phyloP scores from a whole-genome alignment of 2,797 vertebrate species.

The Poecile montanus region DNA sequence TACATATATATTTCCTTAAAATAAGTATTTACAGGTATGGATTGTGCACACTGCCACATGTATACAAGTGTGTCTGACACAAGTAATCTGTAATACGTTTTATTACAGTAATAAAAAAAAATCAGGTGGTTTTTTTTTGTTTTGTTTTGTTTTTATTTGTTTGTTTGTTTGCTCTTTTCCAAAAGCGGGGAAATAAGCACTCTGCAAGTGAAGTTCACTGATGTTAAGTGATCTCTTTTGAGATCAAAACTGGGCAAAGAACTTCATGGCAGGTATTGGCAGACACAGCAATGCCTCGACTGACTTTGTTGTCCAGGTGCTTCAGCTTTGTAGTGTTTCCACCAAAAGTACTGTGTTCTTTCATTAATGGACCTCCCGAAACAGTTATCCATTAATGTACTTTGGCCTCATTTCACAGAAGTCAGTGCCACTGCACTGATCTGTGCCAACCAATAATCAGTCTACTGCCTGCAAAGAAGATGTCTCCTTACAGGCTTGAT shows the following conservation, averaged over 20 bases:
- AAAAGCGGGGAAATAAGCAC: background rate
- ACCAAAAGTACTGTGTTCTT: background rate
- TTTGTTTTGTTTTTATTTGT: too few species aligned
- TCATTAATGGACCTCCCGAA: background rate
- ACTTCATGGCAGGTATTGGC: background rate
- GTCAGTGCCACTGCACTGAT: background rate
- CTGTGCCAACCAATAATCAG: rapidly evolving
- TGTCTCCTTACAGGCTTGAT: background rate
- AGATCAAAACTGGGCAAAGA: background rate
- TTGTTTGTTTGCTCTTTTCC: background rate
- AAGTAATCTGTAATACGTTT: background rate
- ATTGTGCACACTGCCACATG: background rate
- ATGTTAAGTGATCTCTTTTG: background rate
- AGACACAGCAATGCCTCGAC: background rate
- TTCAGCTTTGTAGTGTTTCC: background rate
- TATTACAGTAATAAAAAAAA: background rate
- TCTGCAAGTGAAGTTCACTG: background rate
- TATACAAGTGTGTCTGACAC: background rate
- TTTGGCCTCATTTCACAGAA: background rate
- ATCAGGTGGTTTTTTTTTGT: too few species aligned
- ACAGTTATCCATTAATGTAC: background rate
- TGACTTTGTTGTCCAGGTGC: background rate
- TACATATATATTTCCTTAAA: background rate
- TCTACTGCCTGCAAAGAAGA: background rate
- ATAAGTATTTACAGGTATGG: background rate